phyloP scores from a whole-genome alignment of 2,888 invertebrate species.

The Stratiomys singularior region DNA sequence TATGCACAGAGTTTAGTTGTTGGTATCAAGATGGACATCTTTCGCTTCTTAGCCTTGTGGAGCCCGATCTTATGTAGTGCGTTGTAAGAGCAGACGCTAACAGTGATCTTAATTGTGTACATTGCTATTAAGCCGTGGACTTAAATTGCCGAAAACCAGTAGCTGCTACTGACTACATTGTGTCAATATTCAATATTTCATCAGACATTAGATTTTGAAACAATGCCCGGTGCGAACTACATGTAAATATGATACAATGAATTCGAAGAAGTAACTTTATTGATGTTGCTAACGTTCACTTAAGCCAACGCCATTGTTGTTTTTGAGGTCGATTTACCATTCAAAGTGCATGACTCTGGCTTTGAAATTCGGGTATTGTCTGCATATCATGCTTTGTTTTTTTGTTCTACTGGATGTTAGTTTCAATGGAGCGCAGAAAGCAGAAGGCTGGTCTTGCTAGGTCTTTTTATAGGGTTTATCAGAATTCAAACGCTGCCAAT shows the following conservation, averaged over 20 bases:
- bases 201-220: conserved; percentile 27
- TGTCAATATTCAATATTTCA: conserved; percentile 48
- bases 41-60: background rate
- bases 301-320: background rate
- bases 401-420: too few species aligned
- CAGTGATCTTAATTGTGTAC: conserved; percentile 45
- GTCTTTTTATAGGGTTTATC: too few species aligned
- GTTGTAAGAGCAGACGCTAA: background rate
- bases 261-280: background rate
- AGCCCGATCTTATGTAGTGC: background rate
- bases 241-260: background rate
- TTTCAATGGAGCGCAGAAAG: too few species aligned
- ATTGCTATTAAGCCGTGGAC: conserved; percentile 50
- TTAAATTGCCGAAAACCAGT: conserved; percentile 48
- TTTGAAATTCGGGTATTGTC: too few species aligned
- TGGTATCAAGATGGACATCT: background rate
- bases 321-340: conserved; percentile 1
- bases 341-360: too few species aligned
- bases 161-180: conserved; percentile 46
- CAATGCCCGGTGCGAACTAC: background rate
- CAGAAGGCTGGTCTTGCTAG: too few species aligned
- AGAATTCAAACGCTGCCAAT: too few species aligned
- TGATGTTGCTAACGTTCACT: background rate
- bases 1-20: background rate
- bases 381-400: too few species aligned